Evolutionary conservation across 1,140 invertebrate species (phyloP), one percentile per base, ranked within the genome.

Genomic region (Lucilia cuprina): DNA sequence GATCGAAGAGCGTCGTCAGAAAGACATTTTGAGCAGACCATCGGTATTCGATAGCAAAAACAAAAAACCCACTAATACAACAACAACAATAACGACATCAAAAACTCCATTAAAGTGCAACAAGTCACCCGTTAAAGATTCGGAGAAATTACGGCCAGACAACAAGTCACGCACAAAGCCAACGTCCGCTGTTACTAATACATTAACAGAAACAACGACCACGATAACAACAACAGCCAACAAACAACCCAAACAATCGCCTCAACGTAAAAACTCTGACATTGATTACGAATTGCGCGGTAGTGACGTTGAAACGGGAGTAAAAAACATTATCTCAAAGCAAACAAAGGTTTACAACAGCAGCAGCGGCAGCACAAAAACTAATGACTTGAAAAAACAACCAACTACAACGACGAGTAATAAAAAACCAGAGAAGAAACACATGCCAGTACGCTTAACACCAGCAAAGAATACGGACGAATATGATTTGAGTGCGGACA

Each of bases 1-100:
- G 14, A 86, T 90, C 25, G 89, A 90, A 49, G 10, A 90, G 2
- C 89, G 88, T 82, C 89, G 89, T 7, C 92, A 92, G 82, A 90
- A 89, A 84, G 92, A 93, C 84, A 93, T 93, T 35, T 87, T 93
- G 25, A 91, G 83, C 80, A 89, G 92, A 84, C 92, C 93, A 8
- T 92, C 92, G 65, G 90, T 93, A 55, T 88, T 90, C 84, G 89
- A 91, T 80, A 87, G 84, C 30, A 84, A 74, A 77, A 83, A 77
- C n/a, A 70, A 55, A 13, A 80, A 78, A 55, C 41, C 47, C 41
- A 49, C 0, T 9, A 12, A 3, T n/a, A 21, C 77, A 49, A 10
- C 77, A 82, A 35, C 75, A 78, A 17, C n/a, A n/a, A n/a, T n/a
- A n/a, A 30, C 74, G 9, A 77, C 30, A 13, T 41, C 19, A 10